Base-by-base conservation (phyloP, 2,113 vertebrate species). In the Psephotus haematonotus region DNA sequence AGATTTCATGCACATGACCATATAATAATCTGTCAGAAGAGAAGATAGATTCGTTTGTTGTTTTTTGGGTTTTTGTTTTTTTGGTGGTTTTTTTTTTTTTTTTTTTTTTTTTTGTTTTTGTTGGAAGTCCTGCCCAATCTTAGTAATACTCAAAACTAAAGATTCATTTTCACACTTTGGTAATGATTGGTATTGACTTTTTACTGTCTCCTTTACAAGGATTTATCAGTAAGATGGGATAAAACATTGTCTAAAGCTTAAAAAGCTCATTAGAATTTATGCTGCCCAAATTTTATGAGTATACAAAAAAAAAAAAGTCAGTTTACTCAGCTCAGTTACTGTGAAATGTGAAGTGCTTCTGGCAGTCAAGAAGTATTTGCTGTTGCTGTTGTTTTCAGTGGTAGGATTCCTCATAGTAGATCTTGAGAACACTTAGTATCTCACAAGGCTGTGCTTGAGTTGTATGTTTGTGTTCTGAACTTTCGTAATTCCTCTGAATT, bases 21-120 rank as follows among this genome's bases (percentile, higher is more conserved):
- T 25, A 10, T 15, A 20, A 57, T 41, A 46, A 41, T 37, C 17
- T 25, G 75, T 44, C 67, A 71, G 33, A 4, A 15, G 28, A 64
- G 27, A 24, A 84, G 78, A n/a, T 55, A 14, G 13, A 20, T 33
- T n/a, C 0, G 0, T 65, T 83, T 22, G 9, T 47, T 20, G 44
- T 67, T 37, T 72, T 88, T 37, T 53, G 9, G 74, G n/a, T 69
- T 86, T 41, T 49, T 11, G 1, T 24, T 24, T 47, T 23, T 37
- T 53, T 11, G n/a, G 37, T 37, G 7, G 37, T 37, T 37, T 37
- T 69, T 82, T 41, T 49, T 11, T 1, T 24, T 24, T 49, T 23
- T 37, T 53, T 11, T 74, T 31, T 67, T 88, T 33, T 46, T 9
- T 5, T 12, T 20, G 20, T 55, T 74, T 88, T 35, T 50, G 12